A percentile compares a stretch with the other conserved stretches of the same genome.
Evolutionary conservation across 2,113 vertebrate species (phyloP).

Genomic region (Eublepharis macularius): DNA sequence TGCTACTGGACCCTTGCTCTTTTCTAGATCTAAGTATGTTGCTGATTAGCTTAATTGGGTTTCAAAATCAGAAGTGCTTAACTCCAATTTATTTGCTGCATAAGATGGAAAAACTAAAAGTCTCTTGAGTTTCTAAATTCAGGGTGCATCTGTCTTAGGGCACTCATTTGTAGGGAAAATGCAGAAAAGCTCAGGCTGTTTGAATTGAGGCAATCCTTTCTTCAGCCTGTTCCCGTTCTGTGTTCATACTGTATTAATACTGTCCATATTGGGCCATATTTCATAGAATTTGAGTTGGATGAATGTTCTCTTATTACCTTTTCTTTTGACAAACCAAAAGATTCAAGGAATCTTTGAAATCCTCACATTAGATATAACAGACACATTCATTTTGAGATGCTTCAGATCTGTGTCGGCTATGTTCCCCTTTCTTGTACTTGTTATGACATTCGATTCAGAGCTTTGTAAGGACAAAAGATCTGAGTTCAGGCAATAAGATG

Average conservation of each 20-base stretch:
- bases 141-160: background rate
- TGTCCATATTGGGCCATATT: background rate
- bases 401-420: background rate
- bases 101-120: constrained; percentile 38
- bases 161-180: background rate
- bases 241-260: background rate
- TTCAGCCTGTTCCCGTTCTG: background rate
- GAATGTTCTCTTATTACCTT: no score
- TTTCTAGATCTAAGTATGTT: background rate
- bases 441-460: background rate
- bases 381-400: no score
- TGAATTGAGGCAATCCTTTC: background rate
- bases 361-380: no score
- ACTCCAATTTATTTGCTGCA: constrained; percentile 20
- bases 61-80: background rate
- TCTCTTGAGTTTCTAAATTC: background rate
- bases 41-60: constrained; percentile 23
- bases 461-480: background rate
- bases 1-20: no score
- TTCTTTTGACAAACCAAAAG: no score
- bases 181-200: background rate
- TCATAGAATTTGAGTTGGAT: no score
- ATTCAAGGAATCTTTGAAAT: no score
- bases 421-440: background rate
- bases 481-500: background rate